A percentile compares a stretch with the other conserved stretches of the same genome.
phyloP scores from a whole-genome alignment of 1,140 invertebrate genomes.

The Drosophila pachea region DNA sequence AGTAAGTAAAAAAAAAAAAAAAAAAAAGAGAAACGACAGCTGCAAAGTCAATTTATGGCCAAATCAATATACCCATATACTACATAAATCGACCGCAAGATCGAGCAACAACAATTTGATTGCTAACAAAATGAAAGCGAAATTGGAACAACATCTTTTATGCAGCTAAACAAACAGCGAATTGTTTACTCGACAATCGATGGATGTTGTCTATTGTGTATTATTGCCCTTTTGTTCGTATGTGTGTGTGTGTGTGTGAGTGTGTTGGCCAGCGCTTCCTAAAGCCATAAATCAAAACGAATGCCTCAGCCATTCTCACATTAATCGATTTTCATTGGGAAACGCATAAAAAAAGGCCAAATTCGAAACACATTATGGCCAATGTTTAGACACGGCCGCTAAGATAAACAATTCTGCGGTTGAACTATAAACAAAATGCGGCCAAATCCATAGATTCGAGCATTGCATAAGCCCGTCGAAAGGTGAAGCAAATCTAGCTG shows the following conservation, averaged over 20 bases:
- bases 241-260: constrained; percentile 3
- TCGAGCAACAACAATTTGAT: constrained; percentile 23
- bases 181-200: constrained; percentile 57
- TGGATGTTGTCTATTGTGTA: constrained; percentile 29
- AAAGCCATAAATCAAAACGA: constrained; percentile 61
- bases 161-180: constrained; percentile 42
- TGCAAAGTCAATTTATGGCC: constrained; percentile 29
- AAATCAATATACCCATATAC: constrained; percentile 31
- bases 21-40: neutral
- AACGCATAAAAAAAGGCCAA: constrained; percentile 47
- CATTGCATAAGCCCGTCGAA: constrained; percentile 29
- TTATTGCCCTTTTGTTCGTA: constrained; percentile 19
- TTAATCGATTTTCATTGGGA: constrained; percentile 64
- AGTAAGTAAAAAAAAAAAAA: constrained; percentile 11
- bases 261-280: constrained; percentile 36
- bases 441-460: constrained; percentile 8
- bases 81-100: constrained; percentile 31
- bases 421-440: constrained; percentile 49
- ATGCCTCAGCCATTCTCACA: constrained; percentile 40
- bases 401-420: constrained; percentile 49
- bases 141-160: constrained; percentile 54
- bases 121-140: constrained; percentile 30
- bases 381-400: constrained; percentile 42
- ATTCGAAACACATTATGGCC: constrained; percentile 55
- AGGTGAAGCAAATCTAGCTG: neutral